phyloP scores from a whole-genome alignment of 1,140 invertebrate species.

The Bradynema listronoti region DNA sequence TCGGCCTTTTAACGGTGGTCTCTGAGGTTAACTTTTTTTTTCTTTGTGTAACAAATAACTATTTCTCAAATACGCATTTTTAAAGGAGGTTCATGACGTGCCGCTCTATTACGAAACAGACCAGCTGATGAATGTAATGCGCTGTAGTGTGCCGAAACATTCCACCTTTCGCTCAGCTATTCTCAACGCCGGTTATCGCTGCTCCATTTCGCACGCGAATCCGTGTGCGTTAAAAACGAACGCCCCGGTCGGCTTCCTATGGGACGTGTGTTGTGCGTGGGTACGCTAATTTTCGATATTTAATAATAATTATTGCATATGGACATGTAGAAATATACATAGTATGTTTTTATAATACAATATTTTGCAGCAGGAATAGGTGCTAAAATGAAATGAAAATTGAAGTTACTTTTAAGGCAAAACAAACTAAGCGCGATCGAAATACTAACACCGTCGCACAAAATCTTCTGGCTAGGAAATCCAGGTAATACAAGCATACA shows the following conservation, averaged over 20 bases:
- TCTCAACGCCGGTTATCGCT: conserved; percentile 81
- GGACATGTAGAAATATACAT: too few species aligned
- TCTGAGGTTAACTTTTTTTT: conserved; percentile 57
- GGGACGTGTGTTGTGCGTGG: conserved; percentile 63
- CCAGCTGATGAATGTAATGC: conserved; percentile 43
- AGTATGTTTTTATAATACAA: too few species aligned
- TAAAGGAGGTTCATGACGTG: conserved; percentile 73
- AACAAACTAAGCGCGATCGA: too few species aligned
- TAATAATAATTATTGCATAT: too few species aligned
- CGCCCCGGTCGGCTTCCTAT: conserved; percentile 76
- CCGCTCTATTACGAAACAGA: conserved; percentile 75
- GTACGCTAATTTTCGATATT: too few species aligned
- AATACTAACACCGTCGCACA: too few species aligned
- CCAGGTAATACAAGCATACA: too few species aligned
- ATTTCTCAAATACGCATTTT: conserved; percentile 59
- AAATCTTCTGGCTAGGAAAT: too few species aligned
- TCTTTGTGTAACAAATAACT: background rate
- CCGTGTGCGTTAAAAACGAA: conserved; percentile 85
- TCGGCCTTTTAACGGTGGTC: conserved; percentile 63
- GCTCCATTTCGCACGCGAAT: conserved; percentile 82
- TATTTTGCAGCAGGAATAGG: too few species aligned
- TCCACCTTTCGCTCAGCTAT: conserved; percentile 71
- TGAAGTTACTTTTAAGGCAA: too few species aligned
- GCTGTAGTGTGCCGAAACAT: conserved; percentile 39
- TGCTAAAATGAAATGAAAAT: too few species aligned